Conservation (phyloP, 2,797 vertebrate species). For the Amblyraja radiata region DNA sequence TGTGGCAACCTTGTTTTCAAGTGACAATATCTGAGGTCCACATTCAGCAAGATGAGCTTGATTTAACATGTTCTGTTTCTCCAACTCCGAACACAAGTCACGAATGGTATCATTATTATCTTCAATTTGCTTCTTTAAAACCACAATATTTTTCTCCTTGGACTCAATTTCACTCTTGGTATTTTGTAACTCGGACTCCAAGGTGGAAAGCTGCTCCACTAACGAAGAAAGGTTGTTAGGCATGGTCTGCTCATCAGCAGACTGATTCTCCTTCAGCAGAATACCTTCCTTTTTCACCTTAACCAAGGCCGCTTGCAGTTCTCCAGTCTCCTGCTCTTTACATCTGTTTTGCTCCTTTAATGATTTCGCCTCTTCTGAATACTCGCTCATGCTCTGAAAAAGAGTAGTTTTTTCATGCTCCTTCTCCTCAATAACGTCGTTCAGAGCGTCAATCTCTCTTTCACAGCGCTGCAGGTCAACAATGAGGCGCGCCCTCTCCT, state of each 20-base stretch:
- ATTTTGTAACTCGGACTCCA: conserved; percentile 57
- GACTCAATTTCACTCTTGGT: conserved; percentile 54
- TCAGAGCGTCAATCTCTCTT: conserved; percentile 75
- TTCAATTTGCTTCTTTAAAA: conserved; percentile 58
- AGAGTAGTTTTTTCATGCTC: conserved; percentile 70
- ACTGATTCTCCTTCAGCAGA: conserved; percentile 66
- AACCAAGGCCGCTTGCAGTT: conserved; percentile 58
- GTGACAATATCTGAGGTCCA: conserved; percentile 59
- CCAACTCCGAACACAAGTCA: conserved; percentile 62
- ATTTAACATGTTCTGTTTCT: conserved; percentile 55
- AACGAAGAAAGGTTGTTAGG: conserved; percentile 62
- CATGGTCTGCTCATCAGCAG: conserved; percentile 62
- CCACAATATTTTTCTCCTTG: conserved; percentile 59
- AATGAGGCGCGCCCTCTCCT: conserved; percentile 79
- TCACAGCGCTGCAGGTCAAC: conserved; percentile 82
- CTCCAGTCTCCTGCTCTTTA: conserved; percentile 70
- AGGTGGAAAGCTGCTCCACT: conserved; percentile 55
- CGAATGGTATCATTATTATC: conserved; percentile 60
- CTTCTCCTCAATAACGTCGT: conserved; percentile 68
- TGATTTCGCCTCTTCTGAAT: conserved; percentile 64
- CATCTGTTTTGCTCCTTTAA: conserved; percentile 66
- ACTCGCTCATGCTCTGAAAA: conserved; percentile 62
- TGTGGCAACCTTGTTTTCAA: conserved; percentile 65
- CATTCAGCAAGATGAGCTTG: conserved; percentile 62
- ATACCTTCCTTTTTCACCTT: conserved; percentile 62